Percentiles rank a stretch among this genome's conserved stretches.
These are phyloP conservation scores for Ylistrum balloti DNA, from an alignment of 1,140 invertebrate genomes.

Conservation along the genomic window DNA sequence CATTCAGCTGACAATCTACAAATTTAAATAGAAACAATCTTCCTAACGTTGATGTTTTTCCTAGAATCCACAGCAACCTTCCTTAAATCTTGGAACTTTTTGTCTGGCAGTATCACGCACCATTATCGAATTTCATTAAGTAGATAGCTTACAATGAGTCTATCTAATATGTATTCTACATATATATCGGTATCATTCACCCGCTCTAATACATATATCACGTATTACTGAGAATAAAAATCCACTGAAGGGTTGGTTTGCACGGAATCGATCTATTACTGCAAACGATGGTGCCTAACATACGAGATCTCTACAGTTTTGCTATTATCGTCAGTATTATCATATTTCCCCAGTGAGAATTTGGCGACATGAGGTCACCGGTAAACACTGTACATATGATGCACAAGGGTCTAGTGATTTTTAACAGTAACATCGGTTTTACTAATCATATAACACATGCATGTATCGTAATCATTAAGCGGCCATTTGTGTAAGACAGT, in stretches of 20 bases:
- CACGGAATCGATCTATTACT: neutral
- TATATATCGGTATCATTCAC: neutral
- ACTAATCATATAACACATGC: neutral
- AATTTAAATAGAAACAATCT: no score
- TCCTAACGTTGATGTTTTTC: no score
- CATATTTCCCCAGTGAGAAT: conserved; percentile 10
- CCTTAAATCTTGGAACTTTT: no score
- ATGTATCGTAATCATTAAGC: neutral
- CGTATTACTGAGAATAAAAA: neutral
- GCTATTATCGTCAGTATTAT: neutral
- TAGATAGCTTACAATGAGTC: no score
- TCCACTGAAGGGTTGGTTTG: neutral
- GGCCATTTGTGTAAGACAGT: neutral
- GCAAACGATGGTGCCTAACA: neutral
- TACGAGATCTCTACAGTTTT: neutral
- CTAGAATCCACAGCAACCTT: no score
- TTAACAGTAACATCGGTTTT: neutral
- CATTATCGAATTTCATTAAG: no score
- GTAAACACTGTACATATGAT: neutral
- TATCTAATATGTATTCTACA: neutral
- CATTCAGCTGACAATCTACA: no score
- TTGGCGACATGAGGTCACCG: neutral
- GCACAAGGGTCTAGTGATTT: neutral
- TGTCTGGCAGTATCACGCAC: no score
- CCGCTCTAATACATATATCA: neutral